Evolutionary conservation across 2,113 vertebrate species (phyloP).

Genomic region (Grammatotria lemairii): DNA sequence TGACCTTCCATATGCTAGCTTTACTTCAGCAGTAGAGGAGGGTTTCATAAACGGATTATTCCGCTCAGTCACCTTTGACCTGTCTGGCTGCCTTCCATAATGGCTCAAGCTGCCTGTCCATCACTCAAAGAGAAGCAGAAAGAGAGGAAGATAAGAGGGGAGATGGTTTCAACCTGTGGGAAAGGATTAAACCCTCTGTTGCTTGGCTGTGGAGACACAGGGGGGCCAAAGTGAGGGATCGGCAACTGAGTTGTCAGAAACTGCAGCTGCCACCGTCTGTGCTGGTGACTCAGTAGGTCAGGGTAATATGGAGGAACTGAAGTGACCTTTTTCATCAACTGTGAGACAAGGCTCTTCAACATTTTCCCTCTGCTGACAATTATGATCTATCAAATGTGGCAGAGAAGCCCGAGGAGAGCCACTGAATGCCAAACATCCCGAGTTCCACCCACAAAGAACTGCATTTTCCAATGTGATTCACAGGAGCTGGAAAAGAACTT

Average conservation of each 20-base stretch:
- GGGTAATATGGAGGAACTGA: not conserved
- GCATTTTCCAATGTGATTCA: not conserved
- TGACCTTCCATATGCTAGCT: conserved; percentile 61
- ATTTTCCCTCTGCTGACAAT: conserved; percentile 29
- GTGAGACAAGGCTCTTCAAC: conserved; percentile 1
- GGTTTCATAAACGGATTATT: conserved; percentile 67
- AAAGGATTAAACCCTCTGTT: conserved; percentile 42
- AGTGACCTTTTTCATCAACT: conserved; percentile 23
- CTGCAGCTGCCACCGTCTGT: not conserved
- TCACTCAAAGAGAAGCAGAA: conserved; percentile 40
- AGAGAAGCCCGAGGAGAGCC: not conserved
- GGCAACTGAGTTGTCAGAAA: conserved; percentile 8
- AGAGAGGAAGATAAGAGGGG: conserved; percentile 18
- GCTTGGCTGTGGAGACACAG: not conserved
- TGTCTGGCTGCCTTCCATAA: conserved; percentile 27
- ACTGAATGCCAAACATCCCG: conserved; percentile 12
- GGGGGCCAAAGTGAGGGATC: not conserved
- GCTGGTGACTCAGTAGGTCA: conserved; percentile 14
- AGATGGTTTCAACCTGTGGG: conserved; percentile 36
- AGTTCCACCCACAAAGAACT: conserved; percentile 5
- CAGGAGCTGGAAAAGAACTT: not conserved
- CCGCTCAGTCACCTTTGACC: conserved; percentile 56
- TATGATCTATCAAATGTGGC: conserved; percentile 27
- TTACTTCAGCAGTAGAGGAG: conserved; percentile 31
- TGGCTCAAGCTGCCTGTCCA: conserved; percentile 41